phyloP scores from a whole-genome alignment of 2,113 vertebrate genomes.

The Chaetops frenatus region DNA sequence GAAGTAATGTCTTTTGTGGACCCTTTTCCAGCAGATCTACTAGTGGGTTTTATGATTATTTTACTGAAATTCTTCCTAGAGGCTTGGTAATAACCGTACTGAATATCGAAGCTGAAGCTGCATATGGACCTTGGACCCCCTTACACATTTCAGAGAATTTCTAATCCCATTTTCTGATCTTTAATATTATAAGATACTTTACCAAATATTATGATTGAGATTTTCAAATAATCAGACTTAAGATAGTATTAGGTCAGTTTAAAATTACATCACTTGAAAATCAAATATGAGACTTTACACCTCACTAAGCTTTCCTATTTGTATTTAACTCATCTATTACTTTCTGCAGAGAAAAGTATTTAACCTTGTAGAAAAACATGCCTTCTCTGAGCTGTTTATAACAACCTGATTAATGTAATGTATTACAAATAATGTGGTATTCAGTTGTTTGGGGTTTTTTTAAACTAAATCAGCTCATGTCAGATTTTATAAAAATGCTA shows the following conservation, averaged over 20 bases:
- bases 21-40: background rate
- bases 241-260: constrained; percentile 37
- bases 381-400: constrained; percentile 15
- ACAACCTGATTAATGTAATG: constrained; percentile 31
- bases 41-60: background rate
- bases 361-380: constrained; percentile 18
- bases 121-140: background rate
- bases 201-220: constrained; percentile 12
- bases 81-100: background rate
- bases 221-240: constrained; percentile 12
- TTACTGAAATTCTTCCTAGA: background rate
- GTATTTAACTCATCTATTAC: background rate
- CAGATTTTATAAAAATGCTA: background rate
- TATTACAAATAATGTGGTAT: constrained; percentile 13
- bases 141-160: background rate
- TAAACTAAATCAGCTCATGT: background rate
- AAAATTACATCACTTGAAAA: background rate
- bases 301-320: background rate
- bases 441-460: background rate
- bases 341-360: constrained; percentile 7
- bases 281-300: background rate
- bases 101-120: background rate
- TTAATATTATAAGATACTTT: background rate
- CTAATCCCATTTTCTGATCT: background rate
- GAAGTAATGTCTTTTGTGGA: background rate